A percentile compares a stretch with the other conserved stretches of the same genome.
Evolutionary conservation across 37 sponge, comb jelly and placozoan species (phyloP).

Genomic region (Mnemiopsis leidyi): DNA sequence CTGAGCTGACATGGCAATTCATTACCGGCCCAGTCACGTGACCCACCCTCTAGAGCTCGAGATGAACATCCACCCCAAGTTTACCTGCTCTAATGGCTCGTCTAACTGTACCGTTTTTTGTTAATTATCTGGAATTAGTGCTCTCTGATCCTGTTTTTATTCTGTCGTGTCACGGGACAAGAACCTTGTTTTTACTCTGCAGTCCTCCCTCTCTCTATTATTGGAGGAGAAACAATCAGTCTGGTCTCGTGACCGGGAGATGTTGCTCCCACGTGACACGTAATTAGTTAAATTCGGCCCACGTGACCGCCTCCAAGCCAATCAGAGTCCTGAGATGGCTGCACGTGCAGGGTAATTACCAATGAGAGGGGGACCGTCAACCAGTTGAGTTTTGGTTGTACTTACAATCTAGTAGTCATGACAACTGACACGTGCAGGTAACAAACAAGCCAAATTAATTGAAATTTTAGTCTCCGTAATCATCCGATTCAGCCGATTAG

Average conservation of each 20-base stretch:
- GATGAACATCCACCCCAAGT: neutral
- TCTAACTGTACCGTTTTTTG: neutral
- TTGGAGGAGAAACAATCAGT: neutral
- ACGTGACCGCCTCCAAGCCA: neutral
- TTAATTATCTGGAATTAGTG: constrained; percentile 34
- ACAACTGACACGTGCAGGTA: constrained; percentile 50
- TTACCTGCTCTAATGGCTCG: neutral
- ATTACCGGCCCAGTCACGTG: neutral
- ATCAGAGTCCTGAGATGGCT: neutral
- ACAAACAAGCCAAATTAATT: constrained; percentile 63
- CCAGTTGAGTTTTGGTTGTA: constrained; percentile 39
- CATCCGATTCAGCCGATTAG: constrained; percentile 55
- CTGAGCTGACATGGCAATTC: neutral
- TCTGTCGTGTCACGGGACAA: neutral
- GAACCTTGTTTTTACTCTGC: constrained; percentile 11
- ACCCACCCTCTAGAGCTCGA: neutral
- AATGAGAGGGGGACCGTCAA: constrained; percentile 53
- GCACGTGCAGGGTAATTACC: constrained; percentile 14
- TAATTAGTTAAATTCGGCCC: constrained; percentile 40
- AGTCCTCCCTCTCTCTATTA: neutral
- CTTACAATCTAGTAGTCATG: constrained; percentile 15
- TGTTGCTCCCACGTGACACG: neutral
- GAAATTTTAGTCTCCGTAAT: constrained; percentile 61
- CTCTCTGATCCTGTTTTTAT: constrained; percentile 39
- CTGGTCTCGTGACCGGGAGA: neutral